Conservation (phyloP, 2,888 invertebrate species). For the Cartodere bifasciata region DNA sequence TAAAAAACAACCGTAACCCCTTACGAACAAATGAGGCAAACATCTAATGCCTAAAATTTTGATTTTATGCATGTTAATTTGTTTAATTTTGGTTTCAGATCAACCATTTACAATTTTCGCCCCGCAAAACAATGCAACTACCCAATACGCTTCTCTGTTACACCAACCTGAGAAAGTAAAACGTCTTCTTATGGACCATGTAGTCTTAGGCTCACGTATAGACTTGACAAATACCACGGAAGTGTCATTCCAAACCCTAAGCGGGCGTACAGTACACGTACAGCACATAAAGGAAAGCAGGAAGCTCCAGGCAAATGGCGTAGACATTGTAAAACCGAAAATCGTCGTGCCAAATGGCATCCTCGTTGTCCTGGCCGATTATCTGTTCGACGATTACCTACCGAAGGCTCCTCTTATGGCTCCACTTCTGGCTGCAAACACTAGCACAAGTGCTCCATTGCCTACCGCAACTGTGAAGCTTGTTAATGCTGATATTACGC, state of each 20-base stretch:
- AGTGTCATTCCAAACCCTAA: conserved; percentile 35
- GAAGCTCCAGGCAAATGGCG: conserved; percentile 34
- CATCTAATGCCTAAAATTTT: no score
- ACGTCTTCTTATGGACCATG: conserved; percentile 45
- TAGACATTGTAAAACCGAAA: conserved; percentile 32
- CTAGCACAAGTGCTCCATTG: no score
- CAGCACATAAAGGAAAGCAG: conserved; percentile 25
- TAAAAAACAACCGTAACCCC: no score
- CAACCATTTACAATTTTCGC: conserved; percentile 47
- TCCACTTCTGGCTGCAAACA: conserved; percentile 16
- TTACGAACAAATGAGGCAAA: no score
- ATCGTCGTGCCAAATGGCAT: conserved; percentile 35
- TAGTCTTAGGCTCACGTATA: conserved; percentile 43
- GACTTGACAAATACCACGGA: conserved; percentile 39
- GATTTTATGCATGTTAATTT: no score
- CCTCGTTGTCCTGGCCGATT: conserved; percentile 35
- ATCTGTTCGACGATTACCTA: conserved; percentile 33
- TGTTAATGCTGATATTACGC: conserved; percentile 9
- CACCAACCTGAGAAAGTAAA: conserved; percentile 40
- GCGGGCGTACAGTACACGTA: conserved; percentile 34
- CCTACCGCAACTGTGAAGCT: conserved; percentile 19
- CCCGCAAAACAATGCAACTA: conserved; percentile 39
- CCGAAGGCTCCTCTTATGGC: no score
- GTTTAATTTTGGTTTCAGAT: conserved; percentile 37
- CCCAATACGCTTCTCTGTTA: conserved; percentile 29